phyloP scores from a whole-genome alignment of 2,113 vertebrate species.

The Suncus etruscus region DNA sequence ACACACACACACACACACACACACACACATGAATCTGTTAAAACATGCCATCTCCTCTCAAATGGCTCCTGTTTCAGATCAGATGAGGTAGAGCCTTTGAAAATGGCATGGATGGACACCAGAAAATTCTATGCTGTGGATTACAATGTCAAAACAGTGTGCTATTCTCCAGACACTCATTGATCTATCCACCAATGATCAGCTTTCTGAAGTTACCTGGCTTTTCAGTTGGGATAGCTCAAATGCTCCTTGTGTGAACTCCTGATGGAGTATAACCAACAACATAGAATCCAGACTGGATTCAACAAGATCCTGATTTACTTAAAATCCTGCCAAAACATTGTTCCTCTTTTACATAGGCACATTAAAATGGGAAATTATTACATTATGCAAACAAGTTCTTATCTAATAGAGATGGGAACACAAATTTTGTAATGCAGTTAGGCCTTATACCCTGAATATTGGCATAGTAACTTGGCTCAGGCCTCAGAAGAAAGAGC shows the following conservation, averaged over 20 bases:
- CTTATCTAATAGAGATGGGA: too few relatives aligned
- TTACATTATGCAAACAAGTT: too few relatives aligned
- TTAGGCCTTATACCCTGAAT: too few relatives aligned
- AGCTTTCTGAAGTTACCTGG: constrained; percentile 1
- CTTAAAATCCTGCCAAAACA: neutral
- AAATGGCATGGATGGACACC: neutral
- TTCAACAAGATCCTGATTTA: neutral
- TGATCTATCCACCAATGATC: neutral
- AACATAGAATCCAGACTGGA: neutral
- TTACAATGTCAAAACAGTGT: constrained; percentile 22
- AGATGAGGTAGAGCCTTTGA: neutral
- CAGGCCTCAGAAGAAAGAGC: too few relatives aligned
- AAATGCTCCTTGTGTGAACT: neutral
- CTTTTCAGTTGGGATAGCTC: neutral
- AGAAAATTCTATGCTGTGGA: neutral
- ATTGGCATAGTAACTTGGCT: too few relatives aligned
- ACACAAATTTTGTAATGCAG: too few relatives aligned
- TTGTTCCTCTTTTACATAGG: too few relatives aligned
- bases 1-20: too few relatives aligned
- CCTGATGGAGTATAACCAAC: neutral
- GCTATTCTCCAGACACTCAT: neutral
- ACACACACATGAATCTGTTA: neutral
- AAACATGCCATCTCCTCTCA: neutral
- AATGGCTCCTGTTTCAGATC: neutral
- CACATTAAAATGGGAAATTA: too few relatives aligned